A percentile compares a stretch with the other conserved stretches of the same genome.
Conservation (phyloP, 2,797 vertebrate species). For the Remorina albescens region DNA sequence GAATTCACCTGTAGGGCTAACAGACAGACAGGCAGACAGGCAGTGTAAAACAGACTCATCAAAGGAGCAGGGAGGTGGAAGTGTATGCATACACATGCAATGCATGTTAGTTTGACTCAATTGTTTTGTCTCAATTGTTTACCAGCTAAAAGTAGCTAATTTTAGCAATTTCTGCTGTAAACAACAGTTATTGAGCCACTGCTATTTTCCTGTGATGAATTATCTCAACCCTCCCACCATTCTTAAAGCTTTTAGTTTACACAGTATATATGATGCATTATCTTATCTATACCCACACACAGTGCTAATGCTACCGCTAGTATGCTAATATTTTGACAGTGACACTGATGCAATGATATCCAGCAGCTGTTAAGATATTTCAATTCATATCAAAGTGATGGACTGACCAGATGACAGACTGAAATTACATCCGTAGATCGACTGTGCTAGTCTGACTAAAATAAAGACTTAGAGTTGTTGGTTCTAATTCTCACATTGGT, state of each 20-base stretch:
- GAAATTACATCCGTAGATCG: no score
- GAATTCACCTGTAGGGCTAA: no score
- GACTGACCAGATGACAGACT: not conserved
- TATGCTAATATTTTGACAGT: not conserved
- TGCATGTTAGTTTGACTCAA: not conserved
- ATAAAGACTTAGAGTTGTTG: not conserved
- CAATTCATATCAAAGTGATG: not conserved
- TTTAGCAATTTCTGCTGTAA: not conserved
- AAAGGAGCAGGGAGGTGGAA: constrained; percentile 9
- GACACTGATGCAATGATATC: not conserved
- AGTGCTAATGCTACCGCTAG: not conserved
- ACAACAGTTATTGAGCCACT: not conserved
- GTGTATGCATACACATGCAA: no score
- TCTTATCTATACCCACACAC: no score
- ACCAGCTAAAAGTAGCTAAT: not conserved
- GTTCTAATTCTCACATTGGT: no score
- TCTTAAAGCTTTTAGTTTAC: no score
- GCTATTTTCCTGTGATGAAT: not conserved
- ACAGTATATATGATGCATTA: no score
- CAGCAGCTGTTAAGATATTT: not conserved
- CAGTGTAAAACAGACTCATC: constrained; percentile 53
- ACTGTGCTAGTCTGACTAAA: not conserved
- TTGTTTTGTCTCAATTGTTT: not conserved
- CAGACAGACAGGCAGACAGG: constrained; percentile 29
- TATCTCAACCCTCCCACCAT: not conserved